Evolutionary conservation across 2,888 invertebrate genomes (phyloP), one percentile per base, ranked within the genome.

Genomic region (Mycalesis mineus): DNA sequence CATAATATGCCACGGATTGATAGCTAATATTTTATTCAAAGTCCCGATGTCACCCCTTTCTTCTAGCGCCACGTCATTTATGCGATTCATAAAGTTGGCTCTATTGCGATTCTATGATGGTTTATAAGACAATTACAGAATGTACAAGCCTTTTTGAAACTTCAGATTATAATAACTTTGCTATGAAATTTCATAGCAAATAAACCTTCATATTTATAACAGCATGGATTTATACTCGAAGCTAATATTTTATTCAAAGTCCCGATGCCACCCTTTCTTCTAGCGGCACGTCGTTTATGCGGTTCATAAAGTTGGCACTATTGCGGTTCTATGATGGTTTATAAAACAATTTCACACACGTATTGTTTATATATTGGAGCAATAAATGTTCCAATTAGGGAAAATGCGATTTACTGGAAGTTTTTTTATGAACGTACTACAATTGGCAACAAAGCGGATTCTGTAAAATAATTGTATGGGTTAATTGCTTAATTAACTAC

Each of bases 181-280:
- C n/a, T n/a, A n/a, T n/a, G n/a, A n/a, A n/a, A n/a, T n/a, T n/a
- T n/a, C n/a, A n/a, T n/a, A n/a, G n/a, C 22, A 22, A 5, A 22
- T 5, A 5, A 22, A 4, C 22, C 5, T 22, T 22, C 5, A 5
- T 22, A 22, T 22, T 22, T 22, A 22, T 22, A 22, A 22, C 2
- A 22, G 33, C 33, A 9, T 33, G 11, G 36, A 36, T 36, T 77
- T 73, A 71, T 22, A 22, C n/a, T n/a, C n/a, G n/a, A n/a, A n/a
- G n/a, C 68, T 71, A 71, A 73, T 75, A 77, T 77, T 78, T 77
- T 36, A 44, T 42, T 52, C 31, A 17, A 15, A 22, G 52, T 17
- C 15, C 17, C 28, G 15, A 41, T 33, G 52, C 42, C 41, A 28
- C 42, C 52, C 37, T 29, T 54, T 39, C 54, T 54, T 29, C 11